A percentile compares a stretch with the other conserved stretches of the same genome.
These are phyloP conservation scores for Standfussiana lucernea DNA, from an alignment of 2,888 invertebrate species.

Conservation along the genomic window DNA sequence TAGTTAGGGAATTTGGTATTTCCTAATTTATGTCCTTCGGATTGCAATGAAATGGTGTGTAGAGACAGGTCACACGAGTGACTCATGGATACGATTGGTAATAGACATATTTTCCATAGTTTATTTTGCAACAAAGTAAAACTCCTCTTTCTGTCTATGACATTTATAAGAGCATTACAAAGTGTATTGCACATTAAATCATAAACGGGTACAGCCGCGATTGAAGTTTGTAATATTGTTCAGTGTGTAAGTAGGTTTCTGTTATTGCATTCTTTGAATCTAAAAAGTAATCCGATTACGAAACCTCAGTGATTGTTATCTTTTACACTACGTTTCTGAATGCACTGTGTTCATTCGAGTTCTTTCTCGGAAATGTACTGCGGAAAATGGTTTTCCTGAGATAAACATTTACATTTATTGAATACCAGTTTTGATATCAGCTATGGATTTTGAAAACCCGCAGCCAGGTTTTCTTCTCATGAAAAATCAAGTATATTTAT, in stretches of 20 bases:
- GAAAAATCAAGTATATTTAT: background rate
- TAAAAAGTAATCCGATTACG: constrained; percentile 56
- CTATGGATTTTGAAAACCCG: background rate
- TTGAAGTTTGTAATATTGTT: constrained; percentile 49
- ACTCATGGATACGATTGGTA: constrained; percentile 25
- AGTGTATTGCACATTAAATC: constrained; percentile 48
- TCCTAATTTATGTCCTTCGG: background rate
- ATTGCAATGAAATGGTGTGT: background rate
- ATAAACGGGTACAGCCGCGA: constrained; percentile 31
- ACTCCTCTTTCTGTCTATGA: constrained; percentile 44
- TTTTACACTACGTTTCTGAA: constrained; percentile 22
- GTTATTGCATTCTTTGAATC: constrained; percentile 54
- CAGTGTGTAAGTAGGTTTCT: constrained; percentile 53
- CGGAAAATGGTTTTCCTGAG: constrained; percentile 4
- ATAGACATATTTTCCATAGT: constrained; percentile 41
- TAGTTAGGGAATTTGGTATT: background rate
- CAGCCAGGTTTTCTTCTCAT: background rate
- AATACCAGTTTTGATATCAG: background rate
- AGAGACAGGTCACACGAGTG: constrained; percentile 22
- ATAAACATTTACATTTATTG: background rate
- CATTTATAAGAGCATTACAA: constrained; percentile 57
- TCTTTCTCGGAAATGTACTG: background rate
- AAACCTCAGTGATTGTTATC: constrained; percentile 37
- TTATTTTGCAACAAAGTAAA: constrained; percentile 53
- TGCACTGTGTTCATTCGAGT: constrained; percentile 11